Base-by-base conservation (phyloP, 35 echinoderm and acorn worm genomes). In the Apostichopus japonicus region DNA sequence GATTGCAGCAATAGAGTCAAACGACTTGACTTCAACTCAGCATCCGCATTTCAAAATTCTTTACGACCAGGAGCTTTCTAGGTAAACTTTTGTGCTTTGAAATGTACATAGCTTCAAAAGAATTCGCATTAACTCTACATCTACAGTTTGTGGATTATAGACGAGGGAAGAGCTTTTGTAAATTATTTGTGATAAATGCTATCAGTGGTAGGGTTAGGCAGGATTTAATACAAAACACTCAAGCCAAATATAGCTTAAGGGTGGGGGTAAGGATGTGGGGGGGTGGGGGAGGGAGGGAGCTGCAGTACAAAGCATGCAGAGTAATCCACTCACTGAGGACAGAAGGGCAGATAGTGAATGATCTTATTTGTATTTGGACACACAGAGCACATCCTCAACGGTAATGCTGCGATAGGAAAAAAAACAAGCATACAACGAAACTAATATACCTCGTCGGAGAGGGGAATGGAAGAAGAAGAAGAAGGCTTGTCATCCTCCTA, bases 381-480 rank as follows among this genome's bases (percentile, higher is more conserved):
- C 70, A 73, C 70, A 75, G 71, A 75, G 71, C 71, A 75, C 71
- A 75, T 19, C 21, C 71, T 75, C 71, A 23, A 75, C 17, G 71
- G 71, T 75, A 75, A 75, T 75, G 71, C 71, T 75, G 71, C 71
- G 22, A 75, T 75, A 23, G 71, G 71, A 75, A 75, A 61, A 61
- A 44, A 44, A 44, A 75, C 71, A n/a, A 75, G 71, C 71, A 75
- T n/a, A 75, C 71, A 75, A 75, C 15, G 71, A 75, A 75, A 84
- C 81, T 23, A 57, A 84, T 53, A 84, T 84, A 84, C 81, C 81
- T 84, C 81, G 57, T 84, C 54, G 15, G 81, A 23, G 81, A 84
- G 81, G 81, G 81, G 81, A 10, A 61, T 61, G 57, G 57, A 61
- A 24, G 80, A 53, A 84, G 80, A 55, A 54, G 79, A 82, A 83